Percentiles rank a stretch among this genome's conserved stretches.
Evolutionary conservation across 1,140 invertebrate species (phyloP).

Genomic region (Eumeta japonica): DNA sequence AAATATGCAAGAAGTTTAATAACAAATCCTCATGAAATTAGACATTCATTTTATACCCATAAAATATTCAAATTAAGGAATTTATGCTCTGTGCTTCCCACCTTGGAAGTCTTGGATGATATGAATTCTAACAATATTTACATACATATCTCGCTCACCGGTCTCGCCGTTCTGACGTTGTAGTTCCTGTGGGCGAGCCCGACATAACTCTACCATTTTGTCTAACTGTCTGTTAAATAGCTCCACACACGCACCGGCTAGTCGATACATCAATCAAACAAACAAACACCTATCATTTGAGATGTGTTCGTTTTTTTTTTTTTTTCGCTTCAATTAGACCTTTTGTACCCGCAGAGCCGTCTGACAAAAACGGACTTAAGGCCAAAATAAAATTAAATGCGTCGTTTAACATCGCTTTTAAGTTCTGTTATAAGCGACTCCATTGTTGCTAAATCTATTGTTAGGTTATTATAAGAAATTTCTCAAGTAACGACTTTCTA

Average conservation of each 20-base stretch:
- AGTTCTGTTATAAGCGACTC: constrained; percentile 9
- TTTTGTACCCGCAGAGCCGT: constrained; percentile 34
- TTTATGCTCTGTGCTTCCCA: too few species aligned
- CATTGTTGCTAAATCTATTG: constrained; percentile 20
- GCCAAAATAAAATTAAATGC: constrained; percentile 42
- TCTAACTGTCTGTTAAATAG: constrained; percentile 54
- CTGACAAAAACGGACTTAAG: constrained; percentile 29
- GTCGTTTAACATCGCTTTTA: constrained; percentile 35
- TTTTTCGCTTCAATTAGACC: constrained; percentile 53
- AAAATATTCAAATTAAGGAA: too few species aligned
- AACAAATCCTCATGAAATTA: too few species aligned
- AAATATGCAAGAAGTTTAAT: too few species aligned
- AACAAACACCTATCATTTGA: constrained; percentile 51
- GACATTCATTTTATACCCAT: too few species aligned
- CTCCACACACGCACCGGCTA: constrained; percentile 23
- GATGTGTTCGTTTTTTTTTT: constrained; percentile 22
- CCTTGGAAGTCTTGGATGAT: too few species aligned
- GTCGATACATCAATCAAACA: constrained; percentile 56
- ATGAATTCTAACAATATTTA: too few species aligned
- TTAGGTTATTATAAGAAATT: too few species aligned
- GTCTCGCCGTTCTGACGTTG: too few species aligned
- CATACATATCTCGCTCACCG: too few species aligned
- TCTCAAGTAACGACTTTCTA: too few species aligned
- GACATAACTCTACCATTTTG: constrained; percentile 43
- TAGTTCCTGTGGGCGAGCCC: too few species aligned